phyloP scores from a whole-genome alignment of 2,888 invertebrate genomes.

The Drosophila anceps region DNA sequence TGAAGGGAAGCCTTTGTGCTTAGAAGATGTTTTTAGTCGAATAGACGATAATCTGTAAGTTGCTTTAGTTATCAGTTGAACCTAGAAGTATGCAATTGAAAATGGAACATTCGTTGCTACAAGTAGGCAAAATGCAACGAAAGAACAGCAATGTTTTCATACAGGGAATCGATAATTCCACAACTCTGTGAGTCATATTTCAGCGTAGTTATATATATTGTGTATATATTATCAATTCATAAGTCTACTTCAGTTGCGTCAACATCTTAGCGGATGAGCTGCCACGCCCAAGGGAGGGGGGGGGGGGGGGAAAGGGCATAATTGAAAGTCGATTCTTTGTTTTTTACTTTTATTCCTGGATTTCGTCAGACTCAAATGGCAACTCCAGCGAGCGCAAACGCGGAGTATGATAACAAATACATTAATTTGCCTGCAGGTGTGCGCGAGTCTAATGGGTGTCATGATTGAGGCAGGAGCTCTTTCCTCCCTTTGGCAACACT shows the following conservation, averaged over 20 bases:
- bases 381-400: conserved; percentile 13
- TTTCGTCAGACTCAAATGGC: conserved; percentile 2
- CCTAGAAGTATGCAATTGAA: conserved; percentile 47
- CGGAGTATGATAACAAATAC: conserved; percentile 34
- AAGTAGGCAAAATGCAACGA: background rate
- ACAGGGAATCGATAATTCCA: background rate
- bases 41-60: background rate
- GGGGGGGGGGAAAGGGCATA: too few species aligned
- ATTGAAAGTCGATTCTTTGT: conserved; percentile 21
- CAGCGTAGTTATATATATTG: background rate
- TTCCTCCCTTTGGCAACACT: conserved; percentile 20
- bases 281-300: conserved; percentile 5
- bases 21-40: background rate
- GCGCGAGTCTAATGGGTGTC: conserved; percentile 56
- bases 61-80: background rate
- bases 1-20: conserved; percentile 18
- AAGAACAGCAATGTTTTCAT: background rate
- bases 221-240: conserved; percentile 25
- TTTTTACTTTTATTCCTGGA: conserved; percentile 12
- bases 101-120: background rate
- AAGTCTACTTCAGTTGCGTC: conserved; percentile 11
- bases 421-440: conserved; percentile 76
- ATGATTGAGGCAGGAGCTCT: conserved; percentile 43
- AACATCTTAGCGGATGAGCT: conserved; percentile 14
- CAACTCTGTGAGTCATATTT: background rate